Base-by-base conservation (phyloP, 1,140 invertebrate genomes). In the Chrysomallon squamiferum region DNA sequence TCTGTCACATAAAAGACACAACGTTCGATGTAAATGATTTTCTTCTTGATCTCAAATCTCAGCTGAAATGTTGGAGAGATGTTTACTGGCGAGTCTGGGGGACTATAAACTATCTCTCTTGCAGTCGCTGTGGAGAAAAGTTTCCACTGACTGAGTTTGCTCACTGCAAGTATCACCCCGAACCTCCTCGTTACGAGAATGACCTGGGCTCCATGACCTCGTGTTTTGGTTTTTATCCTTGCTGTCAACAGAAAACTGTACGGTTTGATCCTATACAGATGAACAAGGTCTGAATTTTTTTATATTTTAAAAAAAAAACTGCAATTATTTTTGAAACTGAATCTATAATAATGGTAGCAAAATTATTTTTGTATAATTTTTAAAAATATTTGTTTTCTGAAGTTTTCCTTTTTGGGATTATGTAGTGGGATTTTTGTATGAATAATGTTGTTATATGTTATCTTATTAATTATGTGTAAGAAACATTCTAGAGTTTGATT, bases 41-140 rank as follows among this genome's bases (percentile, higher is more conserved):
- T 76, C 90, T 97, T 9, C 79, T 90, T 11, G 88, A 89, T 67
- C 82, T 96, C 22, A 91, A 92, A 75, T 89, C 88, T 9, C 90
- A 93, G 71, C 86, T 95, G 38, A 92, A 92, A 68, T 91, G 90
- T 0, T 97, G 95, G 95, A 86, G 93, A 0, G 92, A 91, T 78
- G 93, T 96, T 0, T 97, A 96, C 85, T 97, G 95, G 95, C 89
- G 92, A 59, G 84, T 97, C 13, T 97, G 95, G 95, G 93, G 93
- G 3, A 76, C 70, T 13, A 70, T 85, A 29, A 84, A 86, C 62
- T 75, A 65, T 38, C 71, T 83, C 5, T 64, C 67, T 7, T 86
- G 84, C 68, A 71, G 67, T n/a, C 60, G 81, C 4, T 85, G 84
- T 73, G 67, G 65, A 2, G 79, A 83, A 43, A 59, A 59, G 15